A percentile compares a stretch with the other conserved stretches of the same genome.
Evolutionary conservation across 1,140 invertebrate species (phyloP).

Genomic region (Paraescarpia echinospica): DNA sequence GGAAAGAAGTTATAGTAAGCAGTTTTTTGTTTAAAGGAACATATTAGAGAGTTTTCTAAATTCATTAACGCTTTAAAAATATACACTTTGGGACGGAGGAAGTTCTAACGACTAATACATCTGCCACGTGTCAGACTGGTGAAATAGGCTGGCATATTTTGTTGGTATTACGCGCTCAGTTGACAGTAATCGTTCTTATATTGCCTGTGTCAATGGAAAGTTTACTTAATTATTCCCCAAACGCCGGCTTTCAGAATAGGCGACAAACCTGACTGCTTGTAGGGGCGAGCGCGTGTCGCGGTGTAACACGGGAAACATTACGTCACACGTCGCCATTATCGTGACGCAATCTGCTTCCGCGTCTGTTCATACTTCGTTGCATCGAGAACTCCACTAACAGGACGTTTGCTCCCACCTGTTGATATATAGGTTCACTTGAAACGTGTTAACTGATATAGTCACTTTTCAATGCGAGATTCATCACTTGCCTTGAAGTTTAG

Average conservation of each 20-base stretch:
- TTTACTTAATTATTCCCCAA: slow-evolving; percentile 6
- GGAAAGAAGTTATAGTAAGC: background rate
- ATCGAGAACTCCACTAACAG: background rate
- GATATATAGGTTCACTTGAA: background rate
- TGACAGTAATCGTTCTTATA: background rate
- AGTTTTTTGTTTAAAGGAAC: background rate
- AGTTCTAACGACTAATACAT: background rate
- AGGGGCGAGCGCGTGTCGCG: background rate
- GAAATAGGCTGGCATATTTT: background rate
- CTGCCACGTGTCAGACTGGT: background rate
- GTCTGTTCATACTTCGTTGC: background rate
- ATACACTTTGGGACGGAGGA: background rate
- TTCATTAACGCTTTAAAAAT: background rate
- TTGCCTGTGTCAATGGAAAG: background rate
- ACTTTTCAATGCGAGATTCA: background rate
- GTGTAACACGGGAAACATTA: slow-evolving; percentile 1
- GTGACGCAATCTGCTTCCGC: slow-evolving; percentile 3
- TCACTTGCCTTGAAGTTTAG: too few relatives aligned
- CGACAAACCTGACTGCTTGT: background rate
- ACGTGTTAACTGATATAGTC: background rate
- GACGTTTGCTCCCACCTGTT: background rate
- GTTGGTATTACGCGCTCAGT: background rate
- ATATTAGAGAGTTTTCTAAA: too few relatives aligned
- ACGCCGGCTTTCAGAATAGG: background rate
- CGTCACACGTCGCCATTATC: background rate